Evolutionary conservation across 1,140 invertebrate genomes (phyloP), one percentile per base, ranked within the genome.

Genomic region (Penaeus japonicus): DNA sequence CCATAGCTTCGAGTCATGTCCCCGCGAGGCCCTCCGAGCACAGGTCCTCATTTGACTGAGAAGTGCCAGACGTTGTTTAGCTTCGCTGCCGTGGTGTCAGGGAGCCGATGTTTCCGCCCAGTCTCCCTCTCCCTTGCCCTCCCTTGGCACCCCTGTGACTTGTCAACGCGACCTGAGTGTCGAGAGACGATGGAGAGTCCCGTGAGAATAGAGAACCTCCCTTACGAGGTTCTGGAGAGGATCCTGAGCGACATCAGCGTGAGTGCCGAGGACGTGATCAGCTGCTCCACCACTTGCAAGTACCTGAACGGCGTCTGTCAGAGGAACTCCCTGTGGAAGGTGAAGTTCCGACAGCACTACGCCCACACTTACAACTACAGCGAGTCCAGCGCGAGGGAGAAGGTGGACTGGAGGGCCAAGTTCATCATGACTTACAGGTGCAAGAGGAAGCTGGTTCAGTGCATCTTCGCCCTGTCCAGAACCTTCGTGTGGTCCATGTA

Each of bases 401-500:
- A 83, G 27, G 32, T 73, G 22, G 86, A 88, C 65, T 89, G 87
- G 87, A 89, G 80, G 57, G 55, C 82, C 1, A 84, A 65, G 47
- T 89, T 78, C 30, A 20, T 65, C 17, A 30, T 53, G 17, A 32
- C 62, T n/a, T 80, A 89, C 27, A 70, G 82, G 73, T 80, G 81
- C 39, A 89, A 84, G 75, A 84, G 65, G 73, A 84, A 84, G 30
- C 82, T 89, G 2, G 32, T 84, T 0, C 81, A 89, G 75, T 84
- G 84, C 73, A 75, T 90, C n/a, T 83, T 90, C 39, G 89, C 86
- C 0, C 79, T 90, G 24, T 89, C 89, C 3, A 65, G 86, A 30
- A 89, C 87, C 22, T 90, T 90, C 75, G 89, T 90, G 1, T 90
- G 89, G 89, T 90, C 89, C 24, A 85, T 90, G 89, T 90, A 89